These are phyloP conservation scores for Loxodonta africana DNA, from an alignment of 2,113 vertebrate species.

Conservation along the genomic window DNA sequence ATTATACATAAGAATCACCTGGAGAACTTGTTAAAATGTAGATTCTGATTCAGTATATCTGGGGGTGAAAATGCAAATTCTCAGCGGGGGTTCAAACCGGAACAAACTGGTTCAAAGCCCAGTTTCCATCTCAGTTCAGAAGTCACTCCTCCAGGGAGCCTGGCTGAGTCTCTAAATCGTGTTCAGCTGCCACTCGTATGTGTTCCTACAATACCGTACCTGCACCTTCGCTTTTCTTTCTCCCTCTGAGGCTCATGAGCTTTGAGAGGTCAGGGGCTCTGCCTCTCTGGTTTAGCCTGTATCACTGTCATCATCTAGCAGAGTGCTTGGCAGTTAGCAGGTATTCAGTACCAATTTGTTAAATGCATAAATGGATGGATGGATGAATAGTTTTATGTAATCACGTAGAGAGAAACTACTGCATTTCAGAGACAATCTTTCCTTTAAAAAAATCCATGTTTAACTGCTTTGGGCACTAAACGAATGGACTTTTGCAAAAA, in stretches of 20 bases:
- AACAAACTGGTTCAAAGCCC: too few relatives aligned
- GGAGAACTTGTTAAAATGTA: too few relatives aligned
- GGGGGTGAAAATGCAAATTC: too few relatives aligned
- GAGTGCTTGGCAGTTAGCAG: neutral
- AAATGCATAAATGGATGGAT: too few relatives aligned
- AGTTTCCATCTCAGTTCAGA: neutral
- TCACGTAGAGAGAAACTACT: neutral
- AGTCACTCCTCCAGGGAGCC: neutral
- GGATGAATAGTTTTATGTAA: accelerated
- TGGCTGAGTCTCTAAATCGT: neutral
- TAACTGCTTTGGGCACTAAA: neutral
- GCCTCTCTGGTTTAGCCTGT: neutral
- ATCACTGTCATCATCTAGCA: neutral
- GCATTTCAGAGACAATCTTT: neutral
- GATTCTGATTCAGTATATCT: too few relatives aligned
- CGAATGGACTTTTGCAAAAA: neutral
- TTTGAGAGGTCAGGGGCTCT: neutral
- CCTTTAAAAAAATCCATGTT: neutral
- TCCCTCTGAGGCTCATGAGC: neutral
- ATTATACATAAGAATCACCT: too few relatives aligned
- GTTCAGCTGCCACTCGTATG: neutral
- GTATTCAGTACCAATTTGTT: neutral
- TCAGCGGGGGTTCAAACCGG: too few relatives aligned
- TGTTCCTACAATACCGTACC: too few relatives aligned
- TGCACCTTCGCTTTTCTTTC: neutral